A percentile compares a stretch with the other conserved stretches of the same genome.
These are phyloP conservation scores for Mnemiopsis leidyi DNA, from an alignment of 37 sponge, comb jelly and placozoan species.

Conservation along the genomic window DNA sequence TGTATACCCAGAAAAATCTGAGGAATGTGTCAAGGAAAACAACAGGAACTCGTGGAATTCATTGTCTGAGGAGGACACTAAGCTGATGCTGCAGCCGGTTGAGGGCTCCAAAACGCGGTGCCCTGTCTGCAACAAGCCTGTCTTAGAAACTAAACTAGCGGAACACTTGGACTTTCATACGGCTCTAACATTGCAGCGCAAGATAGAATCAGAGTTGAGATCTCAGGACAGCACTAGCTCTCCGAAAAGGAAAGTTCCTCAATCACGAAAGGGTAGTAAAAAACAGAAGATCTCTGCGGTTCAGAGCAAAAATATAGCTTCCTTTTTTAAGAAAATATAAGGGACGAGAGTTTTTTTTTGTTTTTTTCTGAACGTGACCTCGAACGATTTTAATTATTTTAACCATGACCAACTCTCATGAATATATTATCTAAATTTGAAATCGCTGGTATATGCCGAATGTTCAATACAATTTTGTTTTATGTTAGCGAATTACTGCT, in stretches of 20 bases:
- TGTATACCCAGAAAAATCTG: background rate
- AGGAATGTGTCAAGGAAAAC: background rate
- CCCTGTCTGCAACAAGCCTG: conserved; percentile 13
- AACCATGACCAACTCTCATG: background rate
- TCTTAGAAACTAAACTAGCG: background rate
- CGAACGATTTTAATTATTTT: background rate
- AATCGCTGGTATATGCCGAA: background rate
- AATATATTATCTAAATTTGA: no score
- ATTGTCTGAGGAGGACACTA: background rate
- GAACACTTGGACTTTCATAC: conserved; percentile 58
- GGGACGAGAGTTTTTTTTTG: background rate
- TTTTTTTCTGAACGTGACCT: no score
- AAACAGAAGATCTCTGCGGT: conserved; percentile 40
- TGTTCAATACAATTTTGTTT: background rate
- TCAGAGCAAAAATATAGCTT: conserved; percentile 30
- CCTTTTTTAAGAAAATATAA: conserved; percentile 42
- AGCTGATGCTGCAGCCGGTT: background rate
- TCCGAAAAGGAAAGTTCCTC: conserved; percentile 32
- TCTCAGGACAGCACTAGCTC: background rate
- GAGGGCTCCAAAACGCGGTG: background rate
- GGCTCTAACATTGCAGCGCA: background rate
- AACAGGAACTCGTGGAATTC: background rate
- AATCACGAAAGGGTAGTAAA: background rate
- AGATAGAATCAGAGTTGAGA: conserved; percentile 36
- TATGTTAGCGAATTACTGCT: no score